phyloP scores from a whole-genome alignment of 2,888 invertebrate genomes.

The Crossocerus cetratus region DNA sequence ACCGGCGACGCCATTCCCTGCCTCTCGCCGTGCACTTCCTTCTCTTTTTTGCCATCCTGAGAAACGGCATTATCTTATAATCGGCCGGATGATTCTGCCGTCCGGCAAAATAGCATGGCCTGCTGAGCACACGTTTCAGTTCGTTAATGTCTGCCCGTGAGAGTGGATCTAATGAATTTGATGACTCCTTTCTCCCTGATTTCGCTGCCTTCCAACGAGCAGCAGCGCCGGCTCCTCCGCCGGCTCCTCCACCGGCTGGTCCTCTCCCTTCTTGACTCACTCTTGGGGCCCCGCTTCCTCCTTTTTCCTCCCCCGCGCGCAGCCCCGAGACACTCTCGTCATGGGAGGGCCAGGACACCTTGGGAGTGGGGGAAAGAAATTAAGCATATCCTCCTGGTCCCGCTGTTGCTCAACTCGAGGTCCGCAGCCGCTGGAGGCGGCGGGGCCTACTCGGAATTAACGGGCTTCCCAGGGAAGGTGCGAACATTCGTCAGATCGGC shows the following conservation, averaged over 20 bases:
- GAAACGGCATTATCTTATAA: slow-evolving; percentile 61
- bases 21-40: slow-evolving; percentile 3
- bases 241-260: no score
- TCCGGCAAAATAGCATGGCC: slow-evolving; percentile 53
- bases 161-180: slow-evolving; percentile 49
- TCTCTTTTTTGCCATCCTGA: slow-evolving; percentile 15
- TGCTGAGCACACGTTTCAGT: slow-evolving; percentile 56
- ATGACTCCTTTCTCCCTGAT: slow-evolving; percentile 43
- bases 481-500: background rate
- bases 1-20: slow-evolving; percentile 1
- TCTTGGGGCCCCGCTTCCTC: background rate
- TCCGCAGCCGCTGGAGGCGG: no score
- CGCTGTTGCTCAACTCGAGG: no score
- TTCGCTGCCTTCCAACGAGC: slow-evolving; percentile 21
- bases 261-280: slow-evolving; percentile 4
- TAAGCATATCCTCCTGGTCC: background rate
- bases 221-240: slow-evolving; percentile 19
- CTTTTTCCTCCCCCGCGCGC: slow-evolving; percentile 14
- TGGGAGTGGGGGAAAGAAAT: background rate
- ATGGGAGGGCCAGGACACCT: no score
- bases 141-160: slow-evolving; percentile 53
- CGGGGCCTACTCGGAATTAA: no score
- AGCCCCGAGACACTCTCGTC: background rate
- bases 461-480: background rate
- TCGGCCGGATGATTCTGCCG: slow-evolving; percentile 60